Base-by-base conservation (phyloP, 2,888 invertebrate species). In the Drosophila demipolita region DNA sequence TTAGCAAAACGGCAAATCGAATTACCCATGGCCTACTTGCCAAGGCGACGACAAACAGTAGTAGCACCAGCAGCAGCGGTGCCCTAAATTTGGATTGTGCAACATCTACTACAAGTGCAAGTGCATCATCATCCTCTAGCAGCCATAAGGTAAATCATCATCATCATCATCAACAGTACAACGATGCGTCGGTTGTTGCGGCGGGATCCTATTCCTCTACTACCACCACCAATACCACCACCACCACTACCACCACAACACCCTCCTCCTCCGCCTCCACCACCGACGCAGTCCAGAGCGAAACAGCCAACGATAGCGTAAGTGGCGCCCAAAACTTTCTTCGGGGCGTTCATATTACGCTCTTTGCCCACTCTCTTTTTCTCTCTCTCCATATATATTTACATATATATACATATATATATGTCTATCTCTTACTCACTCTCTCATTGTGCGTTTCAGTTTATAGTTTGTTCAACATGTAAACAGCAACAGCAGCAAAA, bases 271-370 rank as follows among this genome's bases (percentile, higher is more conserved):
- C 61, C 32, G 40, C 40, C 54, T 58, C 78, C 33, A 67, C 55
- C 57, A 15, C 73, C 45, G 29, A 15, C n/a, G 53, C 36, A 36
- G 36, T 73, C 68, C 73, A 60, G 71, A 78, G 58, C 72, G 67
- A 78, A 74, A 67, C 78, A 80, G 71, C 71, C 88, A 80, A 69
- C 76, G 88, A 89, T 66, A 87, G 86, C 76, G 88, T 87, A 89
- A 90, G 81, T 87, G 86, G 79, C 70, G 64, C 84, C 67, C 72
- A 66, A 48, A 66, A 42, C 33, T 49, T 50, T 29, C 29, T 45
- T 48, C 71, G 53, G 66, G 58, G 62, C 50, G 77, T 59, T 45
- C 60, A 69, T 54, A 62, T 54, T 69, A 55, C 64, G 63, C 71
- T 75, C 58, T 68, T 82, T 54, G 65, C 69, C 33, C 49, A 61